phyloP scores from a whole-genome alignment of 2,888 invertebrate genomes.

The Pterobdella sp. region DNA sequence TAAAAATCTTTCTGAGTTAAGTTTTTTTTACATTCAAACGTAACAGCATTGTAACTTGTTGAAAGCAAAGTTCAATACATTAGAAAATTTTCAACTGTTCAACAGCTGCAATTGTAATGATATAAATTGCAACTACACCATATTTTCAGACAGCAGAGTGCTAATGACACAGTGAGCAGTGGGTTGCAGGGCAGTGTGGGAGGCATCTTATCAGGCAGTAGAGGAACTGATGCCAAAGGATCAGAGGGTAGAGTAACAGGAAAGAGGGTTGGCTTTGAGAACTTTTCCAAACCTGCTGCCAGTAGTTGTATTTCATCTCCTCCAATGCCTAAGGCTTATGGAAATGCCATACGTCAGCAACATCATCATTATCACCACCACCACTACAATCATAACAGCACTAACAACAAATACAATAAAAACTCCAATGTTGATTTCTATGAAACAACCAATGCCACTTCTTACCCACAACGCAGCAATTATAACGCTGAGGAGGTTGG shows the following conservation, averaged over 20 bases:
- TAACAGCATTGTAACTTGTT: too few relatives aligned
- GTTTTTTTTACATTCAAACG: not conserved
- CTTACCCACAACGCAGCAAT: not conserved
- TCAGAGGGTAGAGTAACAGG: not conserved
- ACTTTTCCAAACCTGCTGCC: not conserved
- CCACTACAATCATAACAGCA: not conserved
- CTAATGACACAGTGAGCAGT: not conserved
- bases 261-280: conserved; percentile 8
- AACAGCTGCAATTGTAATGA: too few relatives aligned
- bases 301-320: not conserved
- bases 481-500: conserved; percentile 1
- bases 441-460: not conserved
- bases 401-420: not conserved
- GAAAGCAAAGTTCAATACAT: too few relatives aligned
- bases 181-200: not conserved
- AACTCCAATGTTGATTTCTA: not conserved
- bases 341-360: not conserved
- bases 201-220: not conserved
- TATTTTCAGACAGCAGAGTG: too few relatives aligned
- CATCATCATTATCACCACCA: conserved; percentile 14
- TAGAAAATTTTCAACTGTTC: too few relatives aligned
- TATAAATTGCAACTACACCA: too few relatives aligned
- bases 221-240: not conserved
- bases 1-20: not conserved
- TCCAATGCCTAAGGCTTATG: not conserved